phyloP scores from a whole-genome alignment of 2,797 vertebrate species.

The Diglossa cyanea region DNA sequence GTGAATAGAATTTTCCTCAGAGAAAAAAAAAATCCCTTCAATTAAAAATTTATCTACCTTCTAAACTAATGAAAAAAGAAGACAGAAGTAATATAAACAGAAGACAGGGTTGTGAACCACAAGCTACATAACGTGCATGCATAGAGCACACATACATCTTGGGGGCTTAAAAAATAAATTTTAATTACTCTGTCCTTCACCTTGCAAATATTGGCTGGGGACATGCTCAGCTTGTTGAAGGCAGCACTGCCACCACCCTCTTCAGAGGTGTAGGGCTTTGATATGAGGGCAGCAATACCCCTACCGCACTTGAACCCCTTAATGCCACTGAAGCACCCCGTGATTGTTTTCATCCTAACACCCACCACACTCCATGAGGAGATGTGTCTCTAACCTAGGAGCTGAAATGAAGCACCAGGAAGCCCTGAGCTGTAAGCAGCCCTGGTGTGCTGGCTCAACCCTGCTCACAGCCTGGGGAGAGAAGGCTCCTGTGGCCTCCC shows the following conservation, averaged over 20 bases:
- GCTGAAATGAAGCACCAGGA: neutral
- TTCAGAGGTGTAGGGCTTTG: neutral
- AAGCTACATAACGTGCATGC: neutral
- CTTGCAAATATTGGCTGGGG: neutral
- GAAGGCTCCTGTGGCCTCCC: neutral
- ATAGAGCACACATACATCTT: neutral
- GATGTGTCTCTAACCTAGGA: neutral
- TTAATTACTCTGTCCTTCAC: neutral
- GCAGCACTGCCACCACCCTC: neutral
- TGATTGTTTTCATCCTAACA: neutral
- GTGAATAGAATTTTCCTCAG: neutral
- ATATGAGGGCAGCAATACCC: neutral
- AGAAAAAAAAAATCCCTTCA: neutral
- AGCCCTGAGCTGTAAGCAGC: neutral
- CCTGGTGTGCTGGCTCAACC: neutral
- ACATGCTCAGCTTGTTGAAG: fast-evolving
- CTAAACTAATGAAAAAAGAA: neutral
- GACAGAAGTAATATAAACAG: neutral
- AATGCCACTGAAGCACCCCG: fast-evolving
- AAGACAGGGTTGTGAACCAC: neutral
- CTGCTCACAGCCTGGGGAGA: neutral
- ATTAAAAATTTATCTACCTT: neutral
- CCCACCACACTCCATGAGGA: neutral
- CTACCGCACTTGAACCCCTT: neutral
- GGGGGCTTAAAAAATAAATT: neutral